These are phyloP conservation scores for Pontoporia blainvillei DNA, from an alignment of 2,113 vertebrate genomes.

Conservation along the genomic window DNA sequence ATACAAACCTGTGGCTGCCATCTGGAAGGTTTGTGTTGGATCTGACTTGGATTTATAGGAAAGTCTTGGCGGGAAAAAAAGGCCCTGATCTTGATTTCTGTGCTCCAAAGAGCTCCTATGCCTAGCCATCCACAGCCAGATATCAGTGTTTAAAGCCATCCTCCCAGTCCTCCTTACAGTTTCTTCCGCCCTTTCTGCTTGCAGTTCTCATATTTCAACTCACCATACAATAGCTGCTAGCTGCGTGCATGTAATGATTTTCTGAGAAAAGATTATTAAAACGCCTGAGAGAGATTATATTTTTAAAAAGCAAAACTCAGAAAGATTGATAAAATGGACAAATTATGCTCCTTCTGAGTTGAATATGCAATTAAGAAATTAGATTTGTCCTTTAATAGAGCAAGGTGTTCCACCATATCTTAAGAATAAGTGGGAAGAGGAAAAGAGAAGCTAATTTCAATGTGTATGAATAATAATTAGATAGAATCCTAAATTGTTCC, in stretches of 20 bases:
- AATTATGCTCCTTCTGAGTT: neutral
- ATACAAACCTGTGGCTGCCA: neutral
- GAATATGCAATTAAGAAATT: slow-evolving; percentile 37
- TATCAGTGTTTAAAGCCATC: neutral
- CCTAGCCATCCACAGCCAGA: neutral
- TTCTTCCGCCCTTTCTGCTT: slow-evolving; percentile 2
- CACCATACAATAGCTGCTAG: neutral
- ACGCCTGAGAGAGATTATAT: slow-evolving; percentile 7
- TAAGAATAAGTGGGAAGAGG: slow-evolving; percentile 15
- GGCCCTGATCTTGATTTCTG: neutral
- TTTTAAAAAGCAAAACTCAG: neutral
- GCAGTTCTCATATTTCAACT: neutral
- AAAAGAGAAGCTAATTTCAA: slow-evolving; percentile 38
- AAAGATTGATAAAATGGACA: slow-evolving; percentile 32
- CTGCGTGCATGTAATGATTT: slow-evolving; percentile 36
- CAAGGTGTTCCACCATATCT: slow-evolving; percentile 1
- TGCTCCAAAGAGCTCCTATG: neutral
- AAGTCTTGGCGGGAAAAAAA: neutral
- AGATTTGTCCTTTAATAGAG: slow-evolving; percentile 27
- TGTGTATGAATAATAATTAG: slow-evolving; percentile 21
- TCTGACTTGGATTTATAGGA: neutral
- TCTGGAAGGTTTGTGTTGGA: neutral
- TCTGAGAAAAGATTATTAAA: slow-evolving; percentile 48
- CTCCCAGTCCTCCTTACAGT: neutral
- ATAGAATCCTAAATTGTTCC: slow-evolving; percentile 43